A percentile compares a stretch with the other conserved stretches of the same genome.
Evolutionary conservation across 2,888 invertebrate genomes (phyloP).

Genomic region (Anarsia innoxiella): DNA sequence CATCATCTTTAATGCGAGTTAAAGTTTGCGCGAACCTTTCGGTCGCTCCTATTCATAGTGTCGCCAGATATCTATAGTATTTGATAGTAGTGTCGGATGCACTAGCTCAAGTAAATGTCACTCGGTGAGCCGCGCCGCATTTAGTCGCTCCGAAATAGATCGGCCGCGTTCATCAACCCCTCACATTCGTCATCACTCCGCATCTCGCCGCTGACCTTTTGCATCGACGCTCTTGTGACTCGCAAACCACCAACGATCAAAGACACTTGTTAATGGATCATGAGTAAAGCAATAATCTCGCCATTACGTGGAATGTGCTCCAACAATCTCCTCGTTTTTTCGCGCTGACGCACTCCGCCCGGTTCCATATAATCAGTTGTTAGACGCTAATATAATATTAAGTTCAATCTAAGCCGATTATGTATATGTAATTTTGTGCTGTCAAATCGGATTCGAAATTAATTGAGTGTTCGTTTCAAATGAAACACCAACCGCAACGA

Average conservation of each 20-base stretch:
- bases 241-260: conserved; percentile 23
- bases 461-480: conserved; percentile 55
- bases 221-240: conserved; percentile 41
- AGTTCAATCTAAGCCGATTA: conserved; percentile 27
- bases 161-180: conserved; percentile 70
- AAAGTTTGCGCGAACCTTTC: conserved; percentile 1
- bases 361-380: conserved; percentile 26
- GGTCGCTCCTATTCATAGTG: conserved; percentile 19
- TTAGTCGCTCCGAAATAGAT: conserved; percentile 72
- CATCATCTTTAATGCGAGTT: conserved; percentile 1
- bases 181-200: conserved; percentile 58
- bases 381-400: conserved; percentile 23
- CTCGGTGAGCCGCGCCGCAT: conserved; percentile 65
- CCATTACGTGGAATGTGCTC: conserved; percentile 12
- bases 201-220: conserved; percentile 42
- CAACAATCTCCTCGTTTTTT: conserved; percentile 16
- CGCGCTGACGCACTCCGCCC: conserved; percentile 22
- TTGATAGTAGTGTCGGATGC: conserved; percentile 57
- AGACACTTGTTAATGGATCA: conserved; percentile 31
- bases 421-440: conserved; percentile 49
- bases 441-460: conserved; percentile 60
- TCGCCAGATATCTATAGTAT: conserved; percentile 32
- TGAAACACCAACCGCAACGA: conserved; percentile 40
- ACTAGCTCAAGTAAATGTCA: conserved; percentile 70
- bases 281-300: conserved; percentile 18